phyloP scores from a whole-genome alignment of 2,113 vertebrate species.

The Cynopterus brachyotis region DNA sequence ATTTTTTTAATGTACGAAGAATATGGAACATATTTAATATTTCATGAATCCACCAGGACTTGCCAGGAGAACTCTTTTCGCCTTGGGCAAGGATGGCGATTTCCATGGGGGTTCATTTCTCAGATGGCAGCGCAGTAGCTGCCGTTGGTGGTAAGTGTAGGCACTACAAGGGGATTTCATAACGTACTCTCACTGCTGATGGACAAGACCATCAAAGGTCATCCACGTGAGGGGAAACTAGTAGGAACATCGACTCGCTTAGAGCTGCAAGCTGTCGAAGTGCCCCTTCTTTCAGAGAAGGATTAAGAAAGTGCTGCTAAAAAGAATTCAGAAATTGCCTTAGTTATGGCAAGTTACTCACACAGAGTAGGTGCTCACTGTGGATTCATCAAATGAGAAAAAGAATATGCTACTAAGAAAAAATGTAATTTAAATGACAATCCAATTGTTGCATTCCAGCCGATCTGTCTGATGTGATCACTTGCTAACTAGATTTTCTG shows the following conservation, averaged over 20 bases:
- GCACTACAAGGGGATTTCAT: background rate
- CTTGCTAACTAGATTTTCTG: background rate
- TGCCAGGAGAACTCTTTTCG: slow-evolving; percentile 18
- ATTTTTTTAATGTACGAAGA: slow-evolving; percentile 41
- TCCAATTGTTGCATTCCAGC: background rate
- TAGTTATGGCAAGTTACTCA: background rate
- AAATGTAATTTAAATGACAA: background rate
- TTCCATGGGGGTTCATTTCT: slow-evolving; percentile 33
- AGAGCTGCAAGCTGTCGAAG: background rate
- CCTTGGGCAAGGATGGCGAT: slow-evolving; percentile 39
- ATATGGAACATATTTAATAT: slow-evolving; percentile 59
- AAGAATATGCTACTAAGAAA: background rate
- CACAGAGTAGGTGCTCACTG: rapidly evolving
- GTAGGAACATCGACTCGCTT: background rate
- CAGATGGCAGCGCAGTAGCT: background rate
- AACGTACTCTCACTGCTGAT: background rate
- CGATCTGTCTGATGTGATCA: background rate
- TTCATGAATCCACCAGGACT: slow-evolving; percentile 44
- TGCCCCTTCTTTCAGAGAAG: background rate
- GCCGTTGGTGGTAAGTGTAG: background rate
- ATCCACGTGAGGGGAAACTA: background rate
- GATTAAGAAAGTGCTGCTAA: background rate
- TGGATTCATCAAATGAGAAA: background rate
- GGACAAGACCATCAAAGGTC: background rate
- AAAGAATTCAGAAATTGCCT: background rate